These are phyloP conservation scores for Scyliorhinus canicula DNA, from an alignment of 2,797 vertebrate species.

Conservation along the genomic window DNA sequence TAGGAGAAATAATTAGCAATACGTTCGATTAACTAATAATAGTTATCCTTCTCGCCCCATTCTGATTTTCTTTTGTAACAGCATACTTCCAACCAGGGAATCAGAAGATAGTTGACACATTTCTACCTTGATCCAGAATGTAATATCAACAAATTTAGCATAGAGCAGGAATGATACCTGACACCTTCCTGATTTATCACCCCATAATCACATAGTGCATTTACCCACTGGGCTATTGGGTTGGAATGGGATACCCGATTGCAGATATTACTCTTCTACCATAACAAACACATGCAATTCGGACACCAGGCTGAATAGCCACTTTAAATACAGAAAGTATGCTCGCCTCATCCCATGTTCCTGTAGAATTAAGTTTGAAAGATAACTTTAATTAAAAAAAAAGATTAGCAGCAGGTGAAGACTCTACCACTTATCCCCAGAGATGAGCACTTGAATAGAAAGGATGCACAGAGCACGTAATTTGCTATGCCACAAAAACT, in stretches of 20 bases:
- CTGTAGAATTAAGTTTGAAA: not conserved
- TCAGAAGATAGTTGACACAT: not conserved
- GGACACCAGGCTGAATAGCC: too few species aligned
- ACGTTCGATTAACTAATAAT: not conserved
- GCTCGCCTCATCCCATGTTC: not conserved
- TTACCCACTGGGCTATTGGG: not conserved
- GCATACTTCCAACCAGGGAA: not conserved
- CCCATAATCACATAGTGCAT: not conserved
- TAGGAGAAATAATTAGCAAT: not conserved
- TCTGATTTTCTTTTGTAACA: not conserved
- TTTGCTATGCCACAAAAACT: not conserved
- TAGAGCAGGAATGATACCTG: not conserved
- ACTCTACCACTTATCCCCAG: not conserved
- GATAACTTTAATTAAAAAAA: constrained; percentile 22
- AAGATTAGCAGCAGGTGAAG: constrained; percentile 2
- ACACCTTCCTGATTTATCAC: not conserved
- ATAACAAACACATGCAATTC: not conserved
- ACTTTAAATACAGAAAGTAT: not conserved
- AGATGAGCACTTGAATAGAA: not conserved
- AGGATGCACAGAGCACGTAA: not conserved
- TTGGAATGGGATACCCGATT: not conserved
- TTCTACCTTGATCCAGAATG: not conserved
- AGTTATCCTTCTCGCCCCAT: not conserved
- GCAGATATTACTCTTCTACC: not conserved
- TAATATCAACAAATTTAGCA: not conserved